Conservation (phyloP, 2,888 invertebrate species). For the Ochropleura leucogaster region DNA sequence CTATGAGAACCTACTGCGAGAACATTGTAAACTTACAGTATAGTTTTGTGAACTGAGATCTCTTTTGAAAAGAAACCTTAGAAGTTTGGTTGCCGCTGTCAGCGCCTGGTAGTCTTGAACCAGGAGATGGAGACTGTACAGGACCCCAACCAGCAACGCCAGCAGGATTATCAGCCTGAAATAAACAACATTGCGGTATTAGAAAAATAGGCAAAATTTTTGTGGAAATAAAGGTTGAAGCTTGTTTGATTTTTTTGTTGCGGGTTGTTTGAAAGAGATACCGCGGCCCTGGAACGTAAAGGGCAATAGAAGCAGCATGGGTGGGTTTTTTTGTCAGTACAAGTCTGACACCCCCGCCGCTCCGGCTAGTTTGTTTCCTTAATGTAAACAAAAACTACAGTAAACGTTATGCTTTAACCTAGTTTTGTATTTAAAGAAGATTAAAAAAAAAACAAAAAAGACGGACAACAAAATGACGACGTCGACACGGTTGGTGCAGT, state of each 20-base stretch:
- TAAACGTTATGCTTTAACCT: neutral
- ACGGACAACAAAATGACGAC: no score
- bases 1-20: neutral
- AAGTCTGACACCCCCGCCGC: no score
- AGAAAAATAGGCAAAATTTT: neutral
- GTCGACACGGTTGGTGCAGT: no score
- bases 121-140: constrained; percentile 83
- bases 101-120: constrained; percentile 86
- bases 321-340: no score
- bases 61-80: constrained; percentile 82
- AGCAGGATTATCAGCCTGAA: constrained; percentile 82
- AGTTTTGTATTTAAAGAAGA: neutral
- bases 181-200: constrained; percentile 35
- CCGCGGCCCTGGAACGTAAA: no score
- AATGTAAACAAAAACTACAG: neutral
- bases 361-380: neutral
- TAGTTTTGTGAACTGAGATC: constrained; percentile 73
- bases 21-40: constrained; percentile 69
- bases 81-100: constrained; percentile 76
- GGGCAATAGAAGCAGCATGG: no score
- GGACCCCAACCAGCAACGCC: constrained; percentile 81
- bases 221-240: no score
- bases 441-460: neutral
- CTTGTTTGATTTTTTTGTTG: no score
- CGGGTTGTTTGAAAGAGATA: no score